These are phyloP conservation scores for Halictus ligatus DNA, from an alignment of 2,888 invertebrate genomes.

Conservation along the genomic window DNA sequence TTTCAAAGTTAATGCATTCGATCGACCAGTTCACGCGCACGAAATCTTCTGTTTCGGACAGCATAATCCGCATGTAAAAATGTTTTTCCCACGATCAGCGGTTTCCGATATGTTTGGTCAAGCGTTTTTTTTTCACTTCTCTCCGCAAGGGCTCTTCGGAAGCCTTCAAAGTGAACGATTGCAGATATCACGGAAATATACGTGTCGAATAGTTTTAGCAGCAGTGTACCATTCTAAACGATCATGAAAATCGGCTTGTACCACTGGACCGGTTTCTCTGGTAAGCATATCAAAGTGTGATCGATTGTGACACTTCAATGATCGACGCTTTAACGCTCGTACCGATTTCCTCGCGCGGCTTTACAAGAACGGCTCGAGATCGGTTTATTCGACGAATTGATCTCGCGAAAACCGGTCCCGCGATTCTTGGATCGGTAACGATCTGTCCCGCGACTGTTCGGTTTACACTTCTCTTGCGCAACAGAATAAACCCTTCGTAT, in stretches of 20 bases:
- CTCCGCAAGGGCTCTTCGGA: neutral
- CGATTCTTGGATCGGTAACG: conserved; percentile 21
- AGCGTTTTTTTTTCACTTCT: neutral
- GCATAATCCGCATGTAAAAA: neutral
- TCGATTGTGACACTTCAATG: neutral
- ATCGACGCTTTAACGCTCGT: neutral
- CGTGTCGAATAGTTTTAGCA: neutral
- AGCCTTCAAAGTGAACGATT: neutral
- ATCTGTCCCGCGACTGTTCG: conserved; percentile 18
- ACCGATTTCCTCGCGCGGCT: neutral
- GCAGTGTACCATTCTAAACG: neutral
- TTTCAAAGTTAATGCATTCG: neutral
- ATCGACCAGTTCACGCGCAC: neutral
- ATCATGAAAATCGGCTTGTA: neutral
- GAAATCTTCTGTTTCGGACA: neutral
- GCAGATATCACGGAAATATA: neutral
- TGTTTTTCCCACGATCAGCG: neutral
- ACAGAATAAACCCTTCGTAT: conserved; percentile 58
- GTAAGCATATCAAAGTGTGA: neutral
- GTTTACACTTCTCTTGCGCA: conserved; percentile 39
- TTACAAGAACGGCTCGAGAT: neutral
- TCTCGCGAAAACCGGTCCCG: neutral
- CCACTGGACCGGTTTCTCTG: neutral
- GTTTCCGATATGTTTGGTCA: neutral
- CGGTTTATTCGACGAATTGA: conserved; percentile 14